Conservation (phyloP, 2,888 invertebrate species). For the Oegoconia quadripuncta region DNA sequence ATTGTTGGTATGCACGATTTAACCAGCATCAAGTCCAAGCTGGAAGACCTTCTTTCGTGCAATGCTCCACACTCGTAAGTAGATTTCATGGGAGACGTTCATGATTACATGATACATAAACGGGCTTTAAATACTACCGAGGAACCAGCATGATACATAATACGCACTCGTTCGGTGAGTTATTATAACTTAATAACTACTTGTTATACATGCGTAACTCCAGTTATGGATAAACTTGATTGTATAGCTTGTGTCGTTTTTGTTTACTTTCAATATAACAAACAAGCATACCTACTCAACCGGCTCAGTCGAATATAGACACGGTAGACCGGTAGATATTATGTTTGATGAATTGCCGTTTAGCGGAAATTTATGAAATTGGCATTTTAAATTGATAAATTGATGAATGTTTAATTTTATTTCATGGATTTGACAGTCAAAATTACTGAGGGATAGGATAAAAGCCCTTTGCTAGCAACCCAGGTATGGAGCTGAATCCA, state of each 20-base stretch:
- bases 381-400: no score
- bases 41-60: constrained; percentile 2
- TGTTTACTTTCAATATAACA: constrained; percentile 3
- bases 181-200: constrained; percentile 16
- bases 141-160: constrained; percentile 10
- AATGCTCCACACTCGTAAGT: neutral
- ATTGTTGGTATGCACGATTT: no score
- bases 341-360: no score
- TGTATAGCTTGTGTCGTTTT: constrained; percentile 8
- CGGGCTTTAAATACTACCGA: constrained; percentile 13
- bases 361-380: no score
- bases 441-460: constrained; percentile 8
- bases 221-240: constrained; percentile 13
- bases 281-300: no score
- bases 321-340: no score
- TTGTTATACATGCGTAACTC: constrained; percentile 11
- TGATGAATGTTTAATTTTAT: no score
- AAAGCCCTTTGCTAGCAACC: constrained; percentile 46
- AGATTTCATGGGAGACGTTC: constrained; percentile 7
- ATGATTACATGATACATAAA: constrained; percentile 11
- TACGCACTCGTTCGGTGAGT: constrained; percentile 8
- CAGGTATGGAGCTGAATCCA: constrained; percentile 45
- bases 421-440: neutral
- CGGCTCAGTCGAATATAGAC: no score
- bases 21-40: no score